Evolutionary conservation across 1,140 invertebrate genomes (phyloP).

Genomic region (Drosophila simulans): DNA sequence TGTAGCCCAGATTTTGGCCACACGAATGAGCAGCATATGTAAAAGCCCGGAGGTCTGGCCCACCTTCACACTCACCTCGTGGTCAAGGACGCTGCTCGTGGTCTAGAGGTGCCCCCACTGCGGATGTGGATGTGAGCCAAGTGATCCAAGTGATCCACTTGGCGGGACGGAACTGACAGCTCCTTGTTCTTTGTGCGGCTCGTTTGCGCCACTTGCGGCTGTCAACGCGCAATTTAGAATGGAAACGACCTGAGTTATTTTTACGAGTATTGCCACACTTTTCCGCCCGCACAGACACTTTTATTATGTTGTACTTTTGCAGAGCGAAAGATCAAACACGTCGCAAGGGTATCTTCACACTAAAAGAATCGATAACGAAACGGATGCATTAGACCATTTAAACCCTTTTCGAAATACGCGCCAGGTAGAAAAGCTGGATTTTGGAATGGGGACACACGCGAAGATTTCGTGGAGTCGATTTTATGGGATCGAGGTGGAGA

Average conservation of each 20-base stretch:
- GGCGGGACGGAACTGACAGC: constrained; percentile 47
- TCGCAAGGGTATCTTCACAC: constrained; percentile 43
- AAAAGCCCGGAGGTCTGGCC: constrained; percentile 19
- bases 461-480: constrained; percentile 68
- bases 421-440: constrained; percentile 46
- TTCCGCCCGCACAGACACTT: constrained; percentile 26
- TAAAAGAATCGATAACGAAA: constrained; percentile 74
- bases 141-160: constrained; percentile 13
- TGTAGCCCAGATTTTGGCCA: constrained; percentile 28
- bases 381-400: constrained; percentile 71
- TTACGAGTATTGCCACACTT: constrained; percentile 66
- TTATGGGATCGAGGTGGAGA: constrained; percentile 58
- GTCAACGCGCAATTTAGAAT: constrained; percentile 69
- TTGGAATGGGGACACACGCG: constrained; percentile 52
- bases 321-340: constrained; percentile 67
- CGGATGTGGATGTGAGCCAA: constrained; percentile 15
- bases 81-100: constrained; percentile 72
- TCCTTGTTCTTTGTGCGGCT: constrained; percentile 34
- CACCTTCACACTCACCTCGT: constrained; percentile 74
- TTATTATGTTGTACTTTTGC: constrained; percentile 21
- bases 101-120: constrained; percentile 39
- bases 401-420: constrained; percentile 59
- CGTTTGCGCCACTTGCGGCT: constrained; percentile 62
- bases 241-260: constrained; percentile 71
- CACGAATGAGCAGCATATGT: constrained; percentile 3